Percentiles rank a stretch among this genome's conserved stretches.
Conservation (phyloP, 2,113 vertebrate genomes). For the Silurus asotus region DNA sequence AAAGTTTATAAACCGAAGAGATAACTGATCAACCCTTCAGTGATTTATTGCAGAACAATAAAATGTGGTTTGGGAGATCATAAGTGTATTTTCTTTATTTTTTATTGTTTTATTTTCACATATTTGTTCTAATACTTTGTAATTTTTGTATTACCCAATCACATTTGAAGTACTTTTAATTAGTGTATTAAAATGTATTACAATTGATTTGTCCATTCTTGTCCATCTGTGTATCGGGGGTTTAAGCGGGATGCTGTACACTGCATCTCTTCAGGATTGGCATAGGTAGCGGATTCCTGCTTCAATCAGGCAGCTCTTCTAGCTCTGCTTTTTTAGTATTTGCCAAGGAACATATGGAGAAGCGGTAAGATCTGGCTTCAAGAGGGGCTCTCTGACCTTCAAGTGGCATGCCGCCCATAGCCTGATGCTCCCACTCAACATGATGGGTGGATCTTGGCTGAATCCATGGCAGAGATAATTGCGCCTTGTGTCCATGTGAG, state of each 20-base stretch:
- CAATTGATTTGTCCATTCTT: neutral
- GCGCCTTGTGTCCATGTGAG: conserved; percentile 72
- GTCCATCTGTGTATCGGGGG: neutral
- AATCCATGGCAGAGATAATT: conserved; percentile 74
- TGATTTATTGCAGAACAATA: neutral
- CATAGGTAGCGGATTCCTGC: conserved; percentile 58
- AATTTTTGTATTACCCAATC: neutral
- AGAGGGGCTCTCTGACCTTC: conserved; percentile 77
- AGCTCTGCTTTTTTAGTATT: conserved; percentile 58
- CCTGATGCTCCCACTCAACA: conserved; percentile 68
- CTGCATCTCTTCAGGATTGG: conserved; percentile 29
- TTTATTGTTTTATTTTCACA: neutral
- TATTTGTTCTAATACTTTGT: no score
- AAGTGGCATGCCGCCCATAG: conserved; percentile 73
- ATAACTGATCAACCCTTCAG: neutral
- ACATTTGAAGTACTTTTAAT: neutral
- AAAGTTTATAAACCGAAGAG: neutral
- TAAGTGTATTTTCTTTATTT: neutral
- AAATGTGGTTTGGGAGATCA: neutral
- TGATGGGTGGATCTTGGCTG: conserved; percentile 71
- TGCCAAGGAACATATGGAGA: conserved; percentile 68
- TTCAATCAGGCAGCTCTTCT: conserved; percentile 65
- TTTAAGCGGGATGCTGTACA: conserved; percentile 18
- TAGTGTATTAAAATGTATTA: neutral
- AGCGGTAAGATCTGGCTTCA: conserved; percentile 72